A percentile compares a stretch with the other conserved stretches of the same genome.
Evolutionary conservation across 2,797 vertebrate genomes (phyloP).

Genomic region (Acanthornis magna): DNA sequence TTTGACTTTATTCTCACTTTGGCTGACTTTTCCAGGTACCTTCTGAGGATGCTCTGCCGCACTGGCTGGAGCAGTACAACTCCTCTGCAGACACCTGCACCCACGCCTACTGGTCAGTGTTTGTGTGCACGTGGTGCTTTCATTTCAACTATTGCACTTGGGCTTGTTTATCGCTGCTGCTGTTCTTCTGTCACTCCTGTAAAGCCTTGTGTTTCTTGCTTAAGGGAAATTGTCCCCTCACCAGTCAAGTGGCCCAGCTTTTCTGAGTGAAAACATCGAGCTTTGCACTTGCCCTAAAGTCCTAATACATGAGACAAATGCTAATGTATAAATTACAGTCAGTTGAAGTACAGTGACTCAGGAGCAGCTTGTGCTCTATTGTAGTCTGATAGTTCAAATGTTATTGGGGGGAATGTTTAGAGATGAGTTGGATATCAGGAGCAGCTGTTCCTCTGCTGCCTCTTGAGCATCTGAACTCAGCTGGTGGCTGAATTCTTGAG

Average conservation of each 20-base stretch:
- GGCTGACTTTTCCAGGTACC: conserved; percentile 80
- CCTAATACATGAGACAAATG: neutral
- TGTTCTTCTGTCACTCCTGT: neutral
- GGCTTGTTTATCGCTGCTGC: neutral
- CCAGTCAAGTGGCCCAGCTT: neutral
- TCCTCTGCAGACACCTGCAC: conserved; percentile 93
- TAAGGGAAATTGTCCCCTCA: neutral
- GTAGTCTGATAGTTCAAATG: neutral
- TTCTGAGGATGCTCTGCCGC: conserved; percentile 90
- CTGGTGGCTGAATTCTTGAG: neutral
- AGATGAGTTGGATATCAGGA: neutral
- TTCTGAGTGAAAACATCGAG: neutral
- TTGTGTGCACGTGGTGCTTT: neutral
- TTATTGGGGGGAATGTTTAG: neutral
- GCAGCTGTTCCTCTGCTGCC: neutral
- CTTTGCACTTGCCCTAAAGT: neutral
- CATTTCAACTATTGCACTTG: fast-evolving
- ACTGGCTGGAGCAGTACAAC: conserved; percentile 94
- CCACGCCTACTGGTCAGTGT: conserved; percentile 93
- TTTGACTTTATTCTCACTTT: neutral
- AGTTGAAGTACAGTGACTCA: neutral
- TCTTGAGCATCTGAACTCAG: neutral
- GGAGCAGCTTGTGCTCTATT: neutral
- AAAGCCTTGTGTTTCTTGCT: neutral
- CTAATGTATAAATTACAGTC: neutral